Conservation (phyloP, 2,113 vertebrate species). For the Alethe castanea region DNA sequence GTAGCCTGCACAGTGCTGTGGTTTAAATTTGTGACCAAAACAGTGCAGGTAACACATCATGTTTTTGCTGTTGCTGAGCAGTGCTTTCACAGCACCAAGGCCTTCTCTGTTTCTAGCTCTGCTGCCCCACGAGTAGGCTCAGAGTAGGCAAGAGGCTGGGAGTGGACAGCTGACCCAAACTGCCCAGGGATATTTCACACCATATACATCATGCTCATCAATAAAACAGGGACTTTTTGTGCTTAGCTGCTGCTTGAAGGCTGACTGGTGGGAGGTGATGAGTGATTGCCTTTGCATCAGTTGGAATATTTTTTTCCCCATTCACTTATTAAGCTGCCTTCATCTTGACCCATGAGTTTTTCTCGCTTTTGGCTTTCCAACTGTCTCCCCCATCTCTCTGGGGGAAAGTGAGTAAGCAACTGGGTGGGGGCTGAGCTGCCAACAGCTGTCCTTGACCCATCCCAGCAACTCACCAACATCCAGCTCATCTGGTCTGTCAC, state of each 20-base stretch:
- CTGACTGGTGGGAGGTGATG: not conserved
- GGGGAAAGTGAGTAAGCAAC: not conserved
- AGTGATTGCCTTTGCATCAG: not conserved
- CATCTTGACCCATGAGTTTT: not conserved
- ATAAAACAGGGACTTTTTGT: not conserved
- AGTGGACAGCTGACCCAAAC: not conserved
- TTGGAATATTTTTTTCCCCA: not conserved
- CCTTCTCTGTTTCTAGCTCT: not conserved
- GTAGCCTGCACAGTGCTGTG: rapidly evolving
- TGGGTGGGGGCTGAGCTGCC: not conserved
- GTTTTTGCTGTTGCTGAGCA: not conserved
- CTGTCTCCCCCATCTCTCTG: not conserved
- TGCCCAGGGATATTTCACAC: not conserved
- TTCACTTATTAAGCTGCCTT: not conserved
- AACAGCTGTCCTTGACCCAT: not conserved
- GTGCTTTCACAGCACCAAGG: not conserved
- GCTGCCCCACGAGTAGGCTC: not conserved
- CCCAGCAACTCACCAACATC: not conserved
- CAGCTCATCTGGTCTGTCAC: not conserved
- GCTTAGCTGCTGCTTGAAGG: not conserved
- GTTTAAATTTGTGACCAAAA: not conserved
- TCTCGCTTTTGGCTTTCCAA: not conserved
- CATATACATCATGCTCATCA: not conserved
- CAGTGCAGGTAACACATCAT: not conserved
- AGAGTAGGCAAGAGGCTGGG: not conserved